Evolutionary conservation across 1,140 invertebrate species (phyloP).

Genomic region (Araneus ventricosus): DNA sequence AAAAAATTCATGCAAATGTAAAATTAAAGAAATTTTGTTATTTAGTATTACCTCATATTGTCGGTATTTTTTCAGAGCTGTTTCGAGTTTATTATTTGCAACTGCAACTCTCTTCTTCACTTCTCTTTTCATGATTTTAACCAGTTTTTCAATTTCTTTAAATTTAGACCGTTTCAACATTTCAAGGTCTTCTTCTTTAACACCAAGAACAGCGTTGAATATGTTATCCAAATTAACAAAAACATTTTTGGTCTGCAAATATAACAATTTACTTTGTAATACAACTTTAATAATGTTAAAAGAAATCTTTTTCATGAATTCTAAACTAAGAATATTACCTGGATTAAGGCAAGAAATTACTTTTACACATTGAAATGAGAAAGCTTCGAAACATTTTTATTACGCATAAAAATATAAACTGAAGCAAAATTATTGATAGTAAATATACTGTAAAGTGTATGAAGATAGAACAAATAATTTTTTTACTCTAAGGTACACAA

Average conservation of each 20-base stretch:
- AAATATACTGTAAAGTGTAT: no score
- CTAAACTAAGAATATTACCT: no score
- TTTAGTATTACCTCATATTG: background rate
- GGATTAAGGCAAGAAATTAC: no score
- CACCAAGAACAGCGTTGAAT: slow-evolving; percentile 10
- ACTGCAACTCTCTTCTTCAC: background rate
- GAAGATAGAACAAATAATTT: no score
- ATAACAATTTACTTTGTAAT: no score
- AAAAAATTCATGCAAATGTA: background rate
- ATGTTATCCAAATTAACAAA: slow-evolving; percentile 31
- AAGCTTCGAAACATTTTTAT: no score
- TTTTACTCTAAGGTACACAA: no score
- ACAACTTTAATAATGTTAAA: no score
- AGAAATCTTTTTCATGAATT: no score
- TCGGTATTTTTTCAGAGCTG: slow-evolving; percentile 4
- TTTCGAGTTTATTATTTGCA: slow-evolving; percentile 32
- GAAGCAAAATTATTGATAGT: no score
- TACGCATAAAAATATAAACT: no score
- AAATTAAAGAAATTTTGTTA: background rate
- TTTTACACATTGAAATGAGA: no score
- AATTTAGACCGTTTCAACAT: slow-evolving; percentile 24
- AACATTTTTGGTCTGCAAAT: slow-evolving; percentile 32
- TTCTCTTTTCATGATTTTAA: slow-evolving; percentile 20
- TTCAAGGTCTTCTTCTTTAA: slow-evolving; percentile 62
- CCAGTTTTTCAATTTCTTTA: slow-evolving; percentile 38